A percentile compares a stretch with the other conserved stretches of the same genome.
phyloP scores from a whole-genome alignment of 2,797 vertebrate species.

The Crypturellus tataupa region DNA sequence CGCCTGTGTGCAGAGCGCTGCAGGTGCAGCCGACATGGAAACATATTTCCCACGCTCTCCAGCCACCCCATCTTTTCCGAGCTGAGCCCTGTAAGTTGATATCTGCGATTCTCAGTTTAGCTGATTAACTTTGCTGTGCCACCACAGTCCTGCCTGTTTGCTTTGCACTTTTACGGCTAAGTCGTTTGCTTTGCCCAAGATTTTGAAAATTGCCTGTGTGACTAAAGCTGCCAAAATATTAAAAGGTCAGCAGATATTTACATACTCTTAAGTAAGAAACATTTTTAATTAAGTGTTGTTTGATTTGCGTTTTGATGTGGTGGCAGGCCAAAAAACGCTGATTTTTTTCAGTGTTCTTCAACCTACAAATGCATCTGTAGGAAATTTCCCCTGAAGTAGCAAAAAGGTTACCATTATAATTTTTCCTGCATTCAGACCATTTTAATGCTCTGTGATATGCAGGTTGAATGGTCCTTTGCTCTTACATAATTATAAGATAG shows the following conservation, averaged over 20 bases:
- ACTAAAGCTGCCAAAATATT: not conserved
- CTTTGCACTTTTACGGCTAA: not conserved
- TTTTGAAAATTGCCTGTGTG: not conserved
- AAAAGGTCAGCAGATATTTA: not conserved
- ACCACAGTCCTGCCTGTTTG: not conserved
- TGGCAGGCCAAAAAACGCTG: not conserved
- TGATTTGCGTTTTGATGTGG: not conserved
- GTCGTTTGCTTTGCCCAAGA: not conserved
- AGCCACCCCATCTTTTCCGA: not conserved
- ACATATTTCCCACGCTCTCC: constrained; percentile 36
- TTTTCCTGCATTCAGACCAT: not conserved
- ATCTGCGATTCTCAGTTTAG: not conserved
- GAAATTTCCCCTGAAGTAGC: rapidly evolving
- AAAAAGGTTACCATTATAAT: not conserved
- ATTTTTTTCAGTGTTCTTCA: not conserved
- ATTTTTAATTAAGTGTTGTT: not conserved
- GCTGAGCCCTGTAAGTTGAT: not conserved
- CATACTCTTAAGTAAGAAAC: not conserved
- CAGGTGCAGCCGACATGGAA: constrained; percentile 29
- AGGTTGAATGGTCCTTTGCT: not conserved
- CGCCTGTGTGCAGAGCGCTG: not conserved
- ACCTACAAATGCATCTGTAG: not conserved
- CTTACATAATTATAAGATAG: not conserved
- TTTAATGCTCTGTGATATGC: not conserved
- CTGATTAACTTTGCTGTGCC: not conserved